Evolutionary conservation across 2,113 vertebrate genomes (phyloP).

Genomic region (Sinocyclocheilus rhinocerous): DNA sequence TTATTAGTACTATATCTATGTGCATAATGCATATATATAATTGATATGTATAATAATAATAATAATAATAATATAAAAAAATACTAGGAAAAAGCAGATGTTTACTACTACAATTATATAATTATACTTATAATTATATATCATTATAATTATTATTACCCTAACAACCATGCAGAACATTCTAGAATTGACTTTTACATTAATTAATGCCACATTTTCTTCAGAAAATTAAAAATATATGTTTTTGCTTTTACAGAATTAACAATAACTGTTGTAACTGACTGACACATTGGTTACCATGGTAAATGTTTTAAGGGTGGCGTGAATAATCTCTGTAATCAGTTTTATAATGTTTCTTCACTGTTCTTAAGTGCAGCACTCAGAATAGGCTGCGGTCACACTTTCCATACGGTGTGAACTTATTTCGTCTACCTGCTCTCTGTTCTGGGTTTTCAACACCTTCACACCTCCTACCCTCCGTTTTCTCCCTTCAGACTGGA

Average conservation of each 20-base stretch:
- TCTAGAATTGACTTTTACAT: background rate
- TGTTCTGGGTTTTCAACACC: background rate
- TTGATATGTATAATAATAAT: no score
- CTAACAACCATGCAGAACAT: background rate
- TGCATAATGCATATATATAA: no score
- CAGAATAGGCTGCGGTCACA: constrained; percentile 53
- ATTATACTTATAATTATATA: no score
- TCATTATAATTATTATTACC: no score
- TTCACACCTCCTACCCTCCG: background rate
- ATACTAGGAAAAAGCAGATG: no score
- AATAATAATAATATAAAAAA: no score
- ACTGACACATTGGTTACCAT: background rate
- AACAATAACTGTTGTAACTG: background rate
- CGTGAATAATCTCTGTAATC: background rate
- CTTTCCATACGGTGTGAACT: constrained; percentile 53
- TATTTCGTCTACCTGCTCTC: constrained; percentile 50
- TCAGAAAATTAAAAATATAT: background rate
- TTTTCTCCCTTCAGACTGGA: constrained; percentile 2
- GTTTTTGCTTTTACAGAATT: background rate
- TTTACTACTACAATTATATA: no score
- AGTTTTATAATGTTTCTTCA: constrained; percentile 21
- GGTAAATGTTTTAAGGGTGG: background rate
- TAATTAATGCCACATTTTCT: background rate
- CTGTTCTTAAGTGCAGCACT: constrained; percentile 59
- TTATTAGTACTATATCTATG: no score